phyloP scores from a whole-genome alignment of 2,888 invertebrate genomes.

The Tethea ocularis region DNA sequence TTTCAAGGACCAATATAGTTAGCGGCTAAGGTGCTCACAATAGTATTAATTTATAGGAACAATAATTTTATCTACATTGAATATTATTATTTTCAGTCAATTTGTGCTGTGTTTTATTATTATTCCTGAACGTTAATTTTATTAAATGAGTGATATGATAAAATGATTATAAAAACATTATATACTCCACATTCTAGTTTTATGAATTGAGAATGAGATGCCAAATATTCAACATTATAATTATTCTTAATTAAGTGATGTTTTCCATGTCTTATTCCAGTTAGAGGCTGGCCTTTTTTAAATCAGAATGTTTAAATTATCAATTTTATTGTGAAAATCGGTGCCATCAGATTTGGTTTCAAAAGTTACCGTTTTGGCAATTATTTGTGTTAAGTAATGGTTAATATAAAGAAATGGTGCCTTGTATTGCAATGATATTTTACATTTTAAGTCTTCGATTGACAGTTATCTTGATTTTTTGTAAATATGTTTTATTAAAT shows the following conservation, averaged over 20 bases:
- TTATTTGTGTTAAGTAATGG: slow-evolving; percentile 24
- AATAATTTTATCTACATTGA: slow-evolving; percentile 28
- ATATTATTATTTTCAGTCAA: slow-evolving; percentile 53
- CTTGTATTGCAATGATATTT: slow-evolving; percentile 47
- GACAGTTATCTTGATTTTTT: slow-evolving; percentile 27
- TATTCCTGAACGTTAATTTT: slow-evolving; percentile 57
- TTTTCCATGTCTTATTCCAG: slow-evolving; percentile 49
- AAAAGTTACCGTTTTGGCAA: slow-evolving; percentile 55
- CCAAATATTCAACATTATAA: slow-evolving; percentile 74
- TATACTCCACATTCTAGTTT: slow-evolving; percentile 56
- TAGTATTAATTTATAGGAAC: slow-evolving; percentile 44
- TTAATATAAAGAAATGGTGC: slow-evolving; percentile 41
- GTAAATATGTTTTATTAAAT: slow-evolving; percentile 31
- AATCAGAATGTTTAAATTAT: slow-evolving; percentile 24
- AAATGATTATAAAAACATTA: slow-evolving; percentile 17
- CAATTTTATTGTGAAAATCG: slow-evolving; percentile 30
- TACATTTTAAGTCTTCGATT: slow-evolving; percentile 16
- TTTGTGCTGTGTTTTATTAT: slow-evolving; percentile 67
- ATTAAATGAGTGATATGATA: slow-evolving; percentile 15
- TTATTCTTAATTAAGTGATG: slow-evolving; percentile 48
- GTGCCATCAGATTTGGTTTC: slow-evolving; percentile 56
- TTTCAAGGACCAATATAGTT: slow-evolving; percentile 21
- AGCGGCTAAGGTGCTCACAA: slow-evolving; percentile 40
- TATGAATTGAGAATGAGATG: slow-evolving; percentile 72
- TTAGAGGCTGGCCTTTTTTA: slow-evolving; percentile 52